Conservation (phyloP, 92 coral and sea anemone genomes). For the Diadumene lineata region DNA sequence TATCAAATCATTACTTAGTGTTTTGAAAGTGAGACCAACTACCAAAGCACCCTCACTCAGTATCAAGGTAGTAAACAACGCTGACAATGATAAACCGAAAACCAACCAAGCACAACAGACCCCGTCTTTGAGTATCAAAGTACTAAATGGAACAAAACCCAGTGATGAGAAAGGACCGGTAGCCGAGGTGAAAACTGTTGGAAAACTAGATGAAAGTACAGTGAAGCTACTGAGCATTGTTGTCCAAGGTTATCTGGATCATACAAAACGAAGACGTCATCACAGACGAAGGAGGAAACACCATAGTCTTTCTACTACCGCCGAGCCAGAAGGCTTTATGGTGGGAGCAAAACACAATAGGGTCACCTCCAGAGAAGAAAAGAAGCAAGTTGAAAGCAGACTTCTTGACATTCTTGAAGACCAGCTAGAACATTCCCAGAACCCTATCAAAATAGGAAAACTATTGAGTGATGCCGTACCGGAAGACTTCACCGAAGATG, state of each 20-base stretch:
- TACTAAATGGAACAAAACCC: background rate
- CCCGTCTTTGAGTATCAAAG: background rate
- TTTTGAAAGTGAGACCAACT: slow-evolving; percentile 10
- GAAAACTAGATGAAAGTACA: slow-evolving; percentile 14
- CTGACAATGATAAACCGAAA: background rate
- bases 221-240: slow-evolving; percentile 13
- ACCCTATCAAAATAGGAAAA: background rate
- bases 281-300: slow-evolving; percentile 6
- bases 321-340: background rate
- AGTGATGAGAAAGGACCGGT: background rate
- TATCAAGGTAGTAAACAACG: background rate
- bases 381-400: slow-evolving; percentile 13
- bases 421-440: slow-evolving; percentile 20
- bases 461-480: slow-evolving; percentile 1
- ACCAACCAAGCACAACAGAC: background rate
- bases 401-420: slow-evolving; percentile 20
- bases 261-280: background rate
- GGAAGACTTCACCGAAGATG: slow-evolving; percentile 6
- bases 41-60: background rate
- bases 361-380: background rate
- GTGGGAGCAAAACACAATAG: slow-evolving; percentile 25
- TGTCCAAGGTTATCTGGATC: slow-evolving; percentile 25
- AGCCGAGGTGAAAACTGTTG: slow-evolving; percentile 13
- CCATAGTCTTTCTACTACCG: background rate
- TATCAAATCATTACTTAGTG: slow-evolving; percentile 5